Evolutionary conservation across 2,113 vertebrate species (phyloP).

Genomic region (Planiliza haematocheilus): DNA sequence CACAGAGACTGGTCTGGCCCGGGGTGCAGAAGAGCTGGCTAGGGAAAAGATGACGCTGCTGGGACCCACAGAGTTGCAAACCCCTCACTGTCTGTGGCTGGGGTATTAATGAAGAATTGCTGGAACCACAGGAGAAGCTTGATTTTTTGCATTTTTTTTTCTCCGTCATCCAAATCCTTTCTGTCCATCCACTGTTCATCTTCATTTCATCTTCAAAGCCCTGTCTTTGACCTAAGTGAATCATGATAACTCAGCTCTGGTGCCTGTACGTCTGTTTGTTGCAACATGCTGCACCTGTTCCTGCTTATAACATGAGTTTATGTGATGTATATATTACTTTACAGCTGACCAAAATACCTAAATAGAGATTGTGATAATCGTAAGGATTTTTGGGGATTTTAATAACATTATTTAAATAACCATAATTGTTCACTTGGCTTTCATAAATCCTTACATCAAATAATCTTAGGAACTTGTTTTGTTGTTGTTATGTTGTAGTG

Average conservation of each 20-base stretch:
- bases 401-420: too few relatives aligned
- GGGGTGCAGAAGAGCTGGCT: neutral
- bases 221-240: neutral
- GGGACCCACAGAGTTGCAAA: slow-evolving; percentile 17
- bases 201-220: neutral
- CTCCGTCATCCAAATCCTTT: slow-evolving; percentile 11
- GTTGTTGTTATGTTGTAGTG: neutral
- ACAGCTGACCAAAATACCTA: neutral
- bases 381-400: neutral
- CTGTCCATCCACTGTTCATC: slow-evolving; percentile 5
- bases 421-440: too few relatives aligned
- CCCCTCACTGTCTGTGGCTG: slow-evolving; percentile 2
- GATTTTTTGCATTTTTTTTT: neutral
- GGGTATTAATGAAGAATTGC: neutral
- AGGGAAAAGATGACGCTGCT: neutral
- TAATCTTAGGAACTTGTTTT: neutral
- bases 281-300: slow-evolving; percentile 19
- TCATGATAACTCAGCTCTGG: slow-evolving; percentile 15
- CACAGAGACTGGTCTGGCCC: slow-evolving; percentile 29
- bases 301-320: slow-evolving; percentile 36
- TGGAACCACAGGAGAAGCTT: neutral
- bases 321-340: slow-evolving; percentile 17
- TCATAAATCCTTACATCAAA: neutral
- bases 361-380: neutral
- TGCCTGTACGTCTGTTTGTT: slow-evolving; percentile 17